Base-by-base conservation (phyloP, 2,113 vertebrate genomes). In the Otolemur garnettii region DNA sequence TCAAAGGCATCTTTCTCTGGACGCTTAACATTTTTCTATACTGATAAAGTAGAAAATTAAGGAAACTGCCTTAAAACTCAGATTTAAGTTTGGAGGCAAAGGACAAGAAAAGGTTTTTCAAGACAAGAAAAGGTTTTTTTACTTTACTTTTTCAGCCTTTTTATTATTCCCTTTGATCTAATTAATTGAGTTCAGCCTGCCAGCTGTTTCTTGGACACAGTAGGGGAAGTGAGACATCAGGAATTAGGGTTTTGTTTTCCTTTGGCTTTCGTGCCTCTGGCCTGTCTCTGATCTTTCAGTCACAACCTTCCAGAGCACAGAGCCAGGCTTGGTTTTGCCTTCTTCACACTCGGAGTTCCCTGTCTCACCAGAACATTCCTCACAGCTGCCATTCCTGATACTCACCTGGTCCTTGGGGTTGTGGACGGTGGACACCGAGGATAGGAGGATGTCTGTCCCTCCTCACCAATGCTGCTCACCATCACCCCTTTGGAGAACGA, bases 381-480 rank as follows among this genome's bases (percentile, higher is more conserved):
- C 64, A 35, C 50, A 66, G 10, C 26, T 33, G 59, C 62, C 2
- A 1, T 62, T 64, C 19, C 68, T 68, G 33, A 45, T 13, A 33
- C 53, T 64, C 3, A 26, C 10, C 18, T 55, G 33, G 3, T 38
- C 4, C 11, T 28, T 45, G 7, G 59, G 18, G 45, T 1, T 79
- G 5, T 83, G 22, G 83, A 55, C 9, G 2, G 14, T 53, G 11
- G 7, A 28, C 26, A 14, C 30, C 77, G 5, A 10, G 8, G 35
- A 3, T 8, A 21, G 33, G 24, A 28, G 0, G 24, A 42, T 19
- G 12, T 69, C 14, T 62, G 1, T 19, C 35, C 8, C 0, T 21
- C 15, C n/a, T 59, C 42, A 71, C 50, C 19, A 35, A 18, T 30
- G 5, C 1, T 53, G 7, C 26, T 88, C 0, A 10, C 4, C 18